Base-by-base conservation (phyloP, 1,140 invertebrate genomes). In the Heterodera schachtii region DNA sequence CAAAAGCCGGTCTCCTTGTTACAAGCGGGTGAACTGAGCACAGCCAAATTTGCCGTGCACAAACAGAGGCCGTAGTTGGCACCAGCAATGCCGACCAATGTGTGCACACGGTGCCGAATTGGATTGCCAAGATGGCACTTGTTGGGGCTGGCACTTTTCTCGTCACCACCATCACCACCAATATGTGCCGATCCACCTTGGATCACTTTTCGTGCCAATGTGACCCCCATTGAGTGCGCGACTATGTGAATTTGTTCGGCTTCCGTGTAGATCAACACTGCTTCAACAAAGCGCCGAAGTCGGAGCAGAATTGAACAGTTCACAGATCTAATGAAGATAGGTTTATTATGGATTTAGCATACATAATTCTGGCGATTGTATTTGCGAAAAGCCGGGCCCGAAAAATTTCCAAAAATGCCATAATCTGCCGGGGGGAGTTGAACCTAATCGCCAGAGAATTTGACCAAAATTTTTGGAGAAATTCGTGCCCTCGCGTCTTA, bases 191-290 rank as follows among this genome's bases (percentile, higher is more conserved):
- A 11, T 52, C 9, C 16, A 46, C 86, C 86, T 49, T 86, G 85
- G 81, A 87, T 86, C 41, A 86, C 73, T 46, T 82, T 81, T 70
- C 86, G 79, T 8, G 79, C 83, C 19, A 87, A 49, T 41, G 86
- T 87, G 5, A 87, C 86, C 43, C 86, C 86, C 86, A 87, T 87
- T 19, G 86, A 88, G 69, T 87, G 86, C 8, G 83, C 73, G 41
- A 87, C 81, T 6, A 87, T 84, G 71, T 86, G 82, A 21, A 87
- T 81, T 52, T 83, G 19, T 31, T 57, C 73, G 44, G 82, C 73
- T 43, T 73, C 78, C 0, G 86, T 87, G 73, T 87, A 87, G 16
- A 77, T 64, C 4, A 86, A 64, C 4, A 87, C 86, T 6, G 86
- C 86, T 71, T 87, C 80, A 7, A 87, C 52, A 70, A 87, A 87